These are phyloP conservation scores for Pongo pygmaeus DNA, from an alignment of 2,113 vertebrate genomes.

Conservation along the genomic window DNA sequence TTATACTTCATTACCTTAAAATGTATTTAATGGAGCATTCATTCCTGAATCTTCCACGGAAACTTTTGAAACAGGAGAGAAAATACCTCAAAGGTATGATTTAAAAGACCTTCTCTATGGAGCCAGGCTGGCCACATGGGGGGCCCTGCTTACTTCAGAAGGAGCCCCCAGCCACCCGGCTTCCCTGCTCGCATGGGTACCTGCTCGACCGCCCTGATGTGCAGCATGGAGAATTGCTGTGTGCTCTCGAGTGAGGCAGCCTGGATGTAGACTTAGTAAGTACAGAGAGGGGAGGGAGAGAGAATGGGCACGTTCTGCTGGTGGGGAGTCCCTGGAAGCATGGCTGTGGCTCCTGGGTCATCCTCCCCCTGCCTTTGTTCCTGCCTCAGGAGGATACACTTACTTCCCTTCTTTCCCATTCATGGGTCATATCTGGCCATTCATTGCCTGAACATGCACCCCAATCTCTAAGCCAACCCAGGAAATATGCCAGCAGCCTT, in stretches of 20 bases:
- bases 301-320: accelerated
- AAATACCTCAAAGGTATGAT: background rate
- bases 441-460: background rate
- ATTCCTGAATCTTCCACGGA: background rate
- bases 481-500: background rate
- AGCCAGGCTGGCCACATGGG: background rate
- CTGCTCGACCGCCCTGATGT: background rate
- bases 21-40: background rate
- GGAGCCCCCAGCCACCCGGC: background rate
- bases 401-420: background rate
- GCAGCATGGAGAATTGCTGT: background rate
- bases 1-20: conserved; percentile 24
- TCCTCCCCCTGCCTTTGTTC: background rate
- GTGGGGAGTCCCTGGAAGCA: background rate
- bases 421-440: background rate
- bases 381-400: background rate
- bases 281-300: background rate
- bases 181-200: background rate
- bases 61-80: background rate
- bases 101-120: background rate
- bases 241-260: background rate
- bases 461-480: background rate
- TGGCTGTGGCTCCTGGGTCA: too few species aligned
- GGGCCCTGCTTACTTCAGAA: background rate
- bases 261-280: background rate